Evolutionary conservation across 1,140 invertebrate genomes (phyloP).

Genomic region (Bradysia coprophila): DNA sequence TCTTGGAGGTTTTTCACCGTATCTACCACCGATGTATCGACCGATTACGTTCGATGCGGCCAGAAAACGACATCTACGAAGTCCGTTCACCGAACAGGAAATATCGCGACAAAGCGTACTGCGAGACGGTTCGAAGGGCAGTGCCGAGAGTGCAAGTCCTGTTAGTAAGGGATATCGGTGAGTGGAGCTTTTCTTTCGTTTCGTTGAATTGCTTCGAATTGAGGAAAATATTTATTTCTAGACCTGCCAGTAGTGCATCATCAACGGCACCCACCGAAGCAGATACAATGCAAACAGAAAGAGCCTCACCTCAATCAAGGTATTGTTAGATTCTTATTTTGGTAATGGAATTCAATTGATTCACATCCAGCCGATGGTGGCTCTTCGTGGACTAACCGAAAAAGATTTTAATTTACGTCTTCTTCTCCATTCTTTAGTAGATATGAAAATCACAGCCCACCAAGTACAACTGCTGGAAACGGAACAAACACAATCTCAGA

Average conservation of each 20-base stretch:
- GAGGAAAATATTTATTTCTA: slow-evolving; percentile 1
- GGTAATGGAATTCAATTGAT: not conserved
- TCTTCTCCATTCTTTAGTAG: slow-evolving; percentile 9
- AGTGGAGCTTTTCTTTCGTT: not conserved
- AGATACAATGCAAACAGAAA: slow-evolving; percentile 23
- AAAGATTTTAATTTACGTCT: slow-evolving; percentile 1
- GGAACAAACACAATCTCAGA: slow-evolving; percentile 16
- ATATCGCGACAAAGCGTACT: slow-evolving; percentile 22
- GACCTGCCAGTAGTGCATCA: slow-evolving; percentile 21
- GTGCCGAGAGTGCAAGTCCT: slow-evolving; percentile 16
- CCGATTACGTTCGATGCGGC: slow-evolving; percentile 22
- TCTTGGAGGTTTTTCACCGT: slow-evolving; percentile 13
- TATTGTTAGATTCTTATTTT: slow-evolving; percentile 3
- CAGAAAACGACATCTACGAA: slow-evolving; percentile 29
- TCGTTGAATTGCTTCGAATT: not conserved
- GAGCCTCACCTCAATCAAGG: slow-evolving; percentile 23
- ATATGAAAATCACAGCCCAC: slow-evolving; percentile 24
- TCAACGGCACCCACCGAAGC: slow-evolving; percentile 23
- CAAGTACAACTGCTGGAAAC: slow-evolving; percentile 19
- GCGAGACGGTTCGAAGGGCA: slow-evolving; percentile 22
- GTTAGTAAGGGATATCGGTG: slow-evolving; percentile 18
- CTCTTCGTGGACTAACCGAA: not conserved
- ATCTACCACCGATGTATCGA: slow-evolving; percentile 21
- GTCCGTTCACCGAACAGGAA: slow-evolving; percentile 25
- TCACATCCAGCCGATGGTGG: not conserved